Evolutionary conservation across 2,888 invertebrate genomes (phyloP).

Genomic region (Taenaris catops): DNA sequence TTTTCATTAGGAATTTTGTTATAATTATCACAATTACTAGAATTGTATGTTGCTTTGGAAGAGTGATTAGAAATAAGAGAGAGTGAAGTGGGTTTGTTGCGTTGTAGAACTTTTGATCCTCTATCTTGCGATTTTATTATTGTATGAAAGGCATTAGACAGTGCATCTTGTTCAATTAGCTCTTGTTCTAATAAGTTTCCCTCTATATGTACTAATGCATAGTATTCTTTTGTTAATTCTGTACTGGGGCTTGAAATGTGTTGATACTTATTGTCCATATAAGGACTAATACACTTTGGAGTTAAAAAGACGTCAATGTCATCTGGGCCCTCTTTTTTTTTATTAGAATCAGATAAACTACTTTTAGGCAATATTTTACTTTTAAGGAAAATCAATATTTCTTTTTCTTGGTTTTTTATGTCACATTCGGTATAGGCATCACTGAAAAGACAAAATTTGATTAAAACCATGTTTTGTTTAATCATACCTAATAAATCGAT

Average conservation of each 20-base stretch:
- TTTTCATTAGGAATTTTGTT: conserved; percentile 22
- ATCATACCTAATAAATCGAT: no score
- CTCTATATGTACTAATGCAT: conserved; percentile 58
- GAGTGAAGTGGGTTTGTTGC: conserved; percentile 54
- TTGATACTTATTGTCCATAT: conserved; percentile 39
- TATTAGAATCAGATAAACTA: conserved; percentile 29
- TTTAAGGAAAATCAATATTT: conserved; percentile 63
- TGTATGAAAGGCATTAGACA: conserved; percentile 70
- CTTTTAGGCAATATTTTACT: conserved; percentile 32
- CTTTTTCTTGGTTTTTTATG: conserved; percentile 66
- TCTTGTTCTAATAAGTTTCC: conserved; percentile 66
- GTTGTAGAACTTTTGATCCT: conserved; percentile 36
- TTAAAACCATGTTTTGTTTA: not conserved
- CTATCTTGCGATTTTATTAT: conserved; percentile 56
- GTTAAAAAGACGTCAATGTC: conserved; percentile 66
- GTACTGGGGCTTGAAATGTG: conserved; percentile 58
- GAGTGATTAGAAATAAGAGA: conserved; percentile 61
- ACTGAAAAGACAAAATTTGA: conserved; percentile 41
- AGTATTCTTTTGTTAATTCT: conserved; percentile 61
- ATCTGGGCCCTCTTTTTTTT: conserved; percentile 44
- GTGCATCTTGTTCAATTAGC: conserved; percentile 72
- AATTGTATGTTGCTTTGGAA: conserved; percentile 59
- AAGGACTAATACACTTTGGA: conserved; percentile 63
- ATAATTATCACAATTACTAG: conserved; percentile 59
- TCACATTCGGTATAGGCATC: conserved; percentile 73